Percentiles rank a stretch among this genome's conserved stretches.
These are phyloP conservation scores for Salminus brasiliensis DNA, from an alignment of 2,113 vertebrate genomes.

Conservation along the genomic window DNA sequence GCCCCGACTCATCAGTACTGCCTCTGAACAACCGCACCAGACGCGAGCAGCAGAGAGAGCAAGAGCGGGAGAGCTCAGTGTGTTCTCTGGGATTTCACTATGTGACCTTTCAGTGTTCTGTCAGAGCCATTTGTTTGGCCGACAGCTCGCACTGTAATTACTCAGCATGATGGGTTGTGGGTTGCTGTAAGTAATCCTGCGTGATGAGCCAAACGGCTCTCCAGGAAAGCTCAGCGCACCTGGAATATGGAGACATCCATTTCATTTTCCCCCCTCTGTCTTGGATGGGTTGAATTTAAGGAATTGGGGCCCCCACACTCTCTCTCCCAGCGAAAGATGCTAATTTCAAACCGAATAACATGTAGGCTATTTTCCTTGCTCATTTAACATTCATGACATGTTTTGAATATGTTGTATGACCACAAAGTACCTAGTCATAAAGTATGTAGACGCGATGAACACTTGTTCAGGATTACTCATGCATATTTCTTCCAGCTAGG, in stretches of 20 bases:
- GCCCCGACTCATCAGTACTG: not conserved
- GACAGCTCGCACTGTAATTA: slow-evolving; percentile 67
- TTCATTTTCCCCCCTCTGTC: slow-evolving; percentile 8
- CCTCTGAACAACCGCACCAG: slow-evolving; percentile 31
- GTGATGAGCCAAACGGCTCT: slow-evolving; percentile 61
- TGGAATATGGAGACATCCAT: slow-evolving; percentile 43
- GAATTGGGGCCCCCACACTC: not conserved
- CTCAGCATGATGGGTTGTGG: slow-evolving; percentile 60
- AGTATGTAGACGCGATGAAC: slow-evolving; percentile 3
- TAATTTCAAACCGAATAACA: slow-evolving; percentile 30
- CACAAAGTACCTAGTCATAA: slow-evolving; percentile 6
- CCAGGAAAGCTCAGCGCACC: slow-evolving; percentile 47
- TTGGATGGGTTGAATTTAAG: slow-evolving; percentile 15
- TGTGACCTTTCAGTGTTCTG: slow-evolving; percentile 73
- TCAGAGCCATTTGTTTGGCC: slow-evolving; percentile 71
- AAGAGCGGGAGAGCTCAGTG: slow-evolving; percentile 55
- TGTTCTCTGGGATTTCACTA: slow-evolving; percentile 64
- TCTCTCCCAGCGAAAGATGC: slow-evolving; percentile 32
- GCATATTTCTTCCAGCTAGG: not conserved
- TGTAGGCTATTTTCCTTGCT: slow-evolving; percentile 33
- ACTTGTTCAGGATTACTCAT: not conserved
- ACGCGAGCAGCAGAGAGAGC: not conserved
- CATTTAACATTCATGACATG: slow-evolving; percentile 46
- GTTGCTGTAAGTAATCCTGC: slow-evolving; percentile 52
- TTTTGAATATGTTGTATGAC: slow-evolving; percentile 27